Base-by-base conservation (phyloP, 2,113 vertebrate genomes). In the Brachypodius melanocephalos region DNA sequence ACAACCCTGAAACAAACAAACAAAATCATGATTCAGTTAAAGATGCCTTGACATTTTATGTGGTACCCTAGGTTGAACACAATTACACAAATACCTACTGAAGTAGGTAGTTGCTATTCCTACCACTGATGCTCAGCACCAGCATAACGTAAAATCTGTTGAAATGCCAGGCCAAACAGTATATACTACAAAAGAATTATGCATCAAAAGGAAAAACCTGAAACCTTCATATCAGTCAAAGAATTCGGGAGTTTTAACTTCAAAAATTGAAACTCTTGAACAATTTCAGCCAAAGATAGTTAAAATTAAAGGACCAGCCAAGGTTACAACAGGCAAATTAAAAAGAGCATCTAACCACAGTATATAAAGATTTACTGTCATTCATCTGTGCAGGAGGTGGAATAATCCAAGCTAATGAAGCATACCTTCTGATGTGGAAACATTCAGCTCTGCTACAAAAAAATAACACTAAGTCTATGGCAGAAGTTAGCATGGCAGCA, bases 1-100 rank as follows among this genome's bases (percentile, higher is more conserved):
- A 99, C 98, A 36, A 99, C 99, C 95, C 99, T 99, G 92, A 85
- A 98, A 98, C 31, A 88, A 72, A 96, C 40, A 97, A 91, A 77
- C 46, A 85, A 71, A 66, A 80, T 5, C 11, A 18, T 2, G 19
- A 73, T 84, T 81, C 31, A 43, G 46, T 88, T 92, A 90, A 90
- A 45, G 84, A 76, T 49, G 54, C 40, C 51, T 69, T 49, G 36
- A 88, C 48, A 51, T 42, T 72, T 94, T 12, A 89, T 18, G 36
- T 26, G 52, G 36, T 66, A 66, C 4, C 8, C 20, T 45, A 32
- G 3, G 7, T 17, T 52, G 58, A 83, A 83, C 54, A 69, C 32
- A 54, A 34, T 65, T 65, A 69, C 20, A 57, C 17, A 62, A 61
- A 46, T 55, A 76, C 36, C 29, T 54, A 12, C 12, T 57, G 20